phyloP scores from a whole-genome alignment of 1,140 invertebrate species.

The Drosophila dunni region DNA sequence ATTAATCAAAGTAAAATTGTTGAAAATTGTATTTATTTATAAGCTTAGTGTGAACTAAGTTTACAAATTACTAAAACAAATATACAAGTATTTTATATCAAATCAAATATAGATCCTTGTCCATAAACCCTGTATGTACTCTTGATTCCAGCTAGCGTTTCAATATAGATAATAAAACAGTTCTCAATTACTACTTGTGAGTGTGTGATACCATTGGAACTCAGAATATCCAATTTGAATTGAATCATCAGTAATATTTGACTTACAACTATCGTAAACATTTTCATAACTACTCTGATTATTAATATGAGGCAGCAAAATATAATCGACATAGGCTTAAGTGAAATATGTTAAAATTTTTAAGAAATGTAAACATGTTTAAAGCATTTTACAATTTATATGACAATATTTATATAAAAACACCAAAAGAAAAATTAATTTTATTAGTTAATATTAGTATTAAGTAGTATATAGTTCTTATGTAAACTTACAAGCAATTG shows the following conservation, averaged over 20 bases:
- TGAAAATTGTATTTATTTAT: background rate
- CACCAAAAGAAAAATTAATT: background rate
- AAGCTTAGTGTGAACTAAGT: conserved; percentile 15
- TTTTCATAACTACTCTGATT: conserved; percentile 3
- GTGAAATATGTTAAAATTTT: conserved; percentile 34
- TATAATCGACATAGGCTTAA: conserved; percentile 42
- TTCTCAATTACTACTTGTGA: too few relatives aligned
- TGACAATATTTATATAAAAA: conserved; percentile 42
- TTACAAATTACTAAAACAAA: conserved; percentile 1
- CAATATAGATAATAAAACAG: too few relatives aligned
- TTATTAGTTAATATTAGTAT: conserved; percentile 22
- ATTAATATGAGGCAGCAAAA: conserved; percentile 15
- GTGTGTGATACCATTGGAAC: too few relatives aligned
- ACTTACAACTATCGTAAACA: background rate
- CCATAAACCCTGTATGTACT: background rate
- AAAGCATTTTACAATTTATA: conserved; percentile 13
- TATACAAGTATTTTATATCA: conserved; percentile 4
- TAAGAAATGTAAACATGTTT: conserved; percentile 34
- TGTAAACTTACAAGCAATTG: conserved; percentile 55
- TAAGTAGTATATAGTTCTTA: conserved; percentile 37
- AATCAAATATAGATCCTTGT: background rate
- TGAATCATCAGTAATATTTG: background rate
- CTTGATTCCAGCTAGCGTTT: background rate
- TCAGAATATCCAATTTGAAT: background rate
- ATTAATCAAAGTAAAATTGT: background rate